Evolutionary conservation across 2,888 invertebrate genomes (phyloP).

Genomic region (Nymphalis c-album): DNA sequence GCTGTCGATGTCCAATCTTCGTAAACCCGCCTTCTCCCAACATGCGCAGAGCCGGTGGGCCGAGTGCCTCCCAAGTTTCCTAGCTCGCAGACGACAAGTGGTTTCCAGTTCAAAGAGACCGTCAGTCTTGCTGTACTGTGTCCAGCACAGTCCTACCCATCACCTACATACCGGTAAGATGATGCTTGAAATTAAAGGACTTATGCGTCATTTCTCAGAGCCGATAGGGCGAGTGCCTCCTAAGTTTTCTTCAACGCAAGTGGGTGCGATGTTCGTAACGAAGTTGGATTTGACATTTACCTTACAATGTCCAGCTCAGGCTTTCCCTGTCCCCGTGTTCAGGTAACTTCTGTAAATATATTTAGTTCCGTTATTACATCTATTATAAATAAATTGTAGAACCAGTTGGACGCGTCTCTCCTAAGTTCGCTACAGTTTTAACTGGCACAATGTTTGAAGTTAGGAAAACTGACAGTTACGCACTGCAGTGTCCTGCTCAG

Average conservation of each 20-base stretch:
- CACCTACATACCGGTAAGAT: constrained; percentile 87
- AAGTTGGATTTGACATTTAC: constrained; percentile 72
- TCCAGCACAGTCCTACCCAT: constrained; percentile 87
- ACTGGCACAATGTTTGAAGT: constrained; percentile 81
- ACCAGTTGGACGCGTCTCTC: constrained; percentile 67
- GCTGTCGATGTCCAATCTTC: constrained; percentile 51
- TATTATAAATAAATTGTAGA: constrained; percentile 46
- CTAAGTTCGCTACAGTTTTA: constrained; percentile 80
- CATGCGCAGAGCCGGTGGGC: constrained; percentile 77
- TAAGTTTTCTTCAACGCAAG: constrained; percentile 68
- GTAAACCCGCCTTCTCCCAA: constrained; percentile 78
- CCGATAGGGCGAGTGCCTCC: constrained; percentile 73
- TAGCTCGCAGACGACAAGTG: constrained; percentile 82
- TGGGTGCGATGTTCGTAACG: constrained; percentile 83
- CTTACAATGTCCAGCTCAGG: constrained; percentile 88
- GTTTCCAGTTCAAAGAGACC: constrained; percentile 80
- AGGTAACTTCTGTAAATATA: constrained; percentile 61
- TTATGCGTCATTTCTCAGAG: constrained; percentile 67
- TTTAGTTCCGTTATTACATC: constrained; percentile 39
- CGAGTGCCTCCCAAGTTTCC: constrained; percentile 78
- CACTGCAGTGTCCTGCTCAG: constrained; percentile 85
- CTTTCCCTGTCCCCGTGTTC: constrained; percentile 77
- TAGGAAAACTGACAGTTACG: constrained; percentile 69
- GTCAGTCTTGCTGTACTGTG: constrained; percentile 83
- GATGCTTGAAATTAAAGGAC: constrained; percentile 52